Base-by-base conservation (phyloP, 1,140 invertebrate species). In the Euwallacea fornicatus region DNA sequence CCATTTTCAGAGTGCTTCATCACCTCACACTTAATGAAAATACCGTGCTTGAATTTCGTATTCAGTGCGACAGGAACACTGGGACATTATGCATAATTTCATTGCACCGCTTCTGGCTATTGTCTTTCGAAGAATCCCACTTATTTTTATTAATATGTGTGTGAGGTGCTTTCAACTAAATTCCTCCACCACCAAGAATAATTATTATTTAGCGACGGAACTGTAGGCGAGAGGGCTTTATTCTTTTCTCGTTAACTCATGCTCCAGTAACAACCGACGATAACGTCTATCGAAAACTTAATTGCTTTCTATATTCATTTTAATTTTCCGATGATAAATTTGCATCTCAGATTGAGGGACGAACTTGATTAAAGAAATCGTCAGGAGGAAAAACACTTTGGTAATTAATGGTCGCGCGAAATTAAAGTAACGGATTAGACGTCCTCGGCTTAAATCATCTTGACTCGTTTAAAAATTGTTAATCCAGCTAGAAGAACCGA, bases 21-120 rank as follows among this genome's bases (percentile, higher is more conserved):
- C 76, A 78, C 75, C 69, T 75, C 70, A 69, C 71, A 68, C 72
- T 76, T 78, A 78, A 78, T 78, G 76, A 78, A 78, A 78, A 78
- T 76, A 75, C 75, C 76, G 75, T 73, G 65, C 74, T 66, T 75
- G 71, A 72, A 73, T 73, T 75, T 75, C 63, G 74, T 73, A 75
- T 75, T 73, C 74, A 73, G 71, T 64, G 69, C 73, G 69, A 71
- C 69, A 71, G 69, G 63, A 71, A 46, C 63, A 58, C 16, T 53
- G 56, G 69, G 33, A 71, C 69, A 71, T 71, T 71, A 71, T 71
- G 69, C 69, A 71, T 71, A 71, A 71, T 71, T 71, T 71, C 69
- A 71, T 71, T 71, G 69, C 69, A 71, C 69, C 16, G 69, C 44
- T 66, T 64, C 62, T 56, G 62, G 69, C 61, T 71, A 71, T 71